Conservation (phyloP, 2,888 invertebrate species). For the Ceramica pisi region DNA sequence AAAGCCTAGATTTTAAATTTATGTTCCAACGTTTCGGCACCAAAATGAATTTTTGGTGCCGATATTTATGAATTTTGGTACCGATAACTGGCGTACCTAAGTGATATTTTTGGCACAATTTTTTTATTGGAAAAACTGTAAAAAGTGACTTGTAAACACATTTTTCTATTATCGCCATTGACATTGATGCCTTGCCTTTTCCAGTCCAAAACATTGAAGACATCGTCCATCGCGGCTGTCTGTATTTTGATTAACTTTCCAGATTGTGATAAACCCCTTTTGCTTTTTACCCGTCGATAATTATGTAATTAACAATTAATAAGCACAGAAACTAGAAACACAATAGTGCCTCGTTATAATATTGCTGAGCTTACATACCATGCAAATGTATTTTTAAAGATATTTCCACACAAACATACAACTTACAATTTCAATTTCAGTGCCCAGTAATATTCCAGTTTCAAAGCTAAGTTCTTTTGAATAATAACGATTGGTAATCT, state of each 20-base stretch:
- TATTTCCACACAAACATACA: slow-evolving; percentile 17
- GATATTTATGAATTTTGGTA: slow-evolving; percentile 20
- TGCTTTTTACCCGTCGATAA: too few relatives aligned
- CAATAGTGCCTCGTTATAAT: neutral
- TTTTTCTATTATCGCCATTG: neutral
- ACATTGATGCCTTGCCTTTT: too few relatives aligned
- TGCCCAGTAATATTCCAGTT: slow-evolving; percentile 28
- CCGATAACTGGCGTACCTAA: neutral
- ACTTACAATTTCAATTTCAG: slow-evolving; percentile 37
- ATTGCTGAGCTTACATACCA: neutral
- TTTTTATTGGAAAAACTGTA: neutral
- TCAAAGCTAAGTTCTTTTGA: slow-evolving; percentile 49
- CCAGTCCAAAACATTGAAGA: too few relatives aligned
- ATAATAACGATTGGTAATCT: slow-evolving; percentile 53
- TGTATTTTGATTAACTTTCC: too few relatives aligned
- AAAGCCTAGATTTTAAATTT: slow-evolving; percentile 66
- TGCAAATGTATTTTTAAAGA: neutral
- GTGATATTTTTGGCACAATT: neutral
- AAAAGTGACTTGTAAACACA: neutral
- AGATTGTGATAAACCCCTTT: too few relatives aligned
- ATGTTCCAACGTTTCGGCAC: slow-evolving; percentile 43
- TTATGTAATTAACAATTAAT: too few relatives aligned
- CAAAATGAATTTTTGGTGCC: slow-evolving; percentile 37
- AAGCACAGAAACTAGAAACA: neutral
- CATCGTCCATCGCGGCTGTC: too few relatives aligned